Evolutionary conservation across 2,888 invertebrate species (phyloP), one percentile per base, ranked within the genome.

Genomic region (Stomorhina lunata): DNA sequence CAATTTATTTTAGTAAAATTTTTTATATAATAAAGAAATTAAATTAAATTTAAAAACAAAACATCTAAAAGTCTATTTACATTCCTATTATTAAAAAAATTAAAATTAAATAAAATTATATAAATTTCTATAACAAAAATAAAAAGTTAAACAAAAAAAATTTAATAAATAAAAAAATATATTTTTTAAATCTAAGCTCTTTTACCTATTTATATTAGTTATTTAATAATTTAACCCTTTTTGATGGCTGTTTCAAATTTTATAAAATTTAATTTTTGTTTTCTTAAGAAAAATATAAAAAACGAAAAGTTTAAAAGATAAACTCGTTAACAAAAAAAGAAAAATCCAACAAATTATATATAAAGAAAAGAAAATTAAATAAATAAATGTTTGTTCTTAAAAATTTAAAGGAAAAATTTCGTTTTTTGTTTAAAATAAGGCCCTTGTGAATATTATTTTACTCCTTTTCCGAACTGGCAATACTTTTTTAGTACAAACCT

Each of bases 351-450:
- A 68, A 69, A 53, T 63, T 29, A 71, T 27, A 37, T n/a, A 37
- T 32, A n/a, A 34, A 50, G 4, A 20, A 29, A 37, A 63, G 32
- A 57, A 80, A 71, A 5, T 40, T 29, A 29, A 69, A 59, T 57
- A 17, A 69, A 75, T 82, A 78, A 82, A 82, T 82, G 81, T 82
- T 82, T 45, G 81, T 82, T 82, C 78, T 79, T 34, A 32, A 81
- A 77, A 65, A 53, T 27, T 29, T 20, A 57, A 59, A 66, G 1
- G 43, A 63, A 48, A 48, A 72, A 53, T 20, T n/a, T 6, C 29
- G 15, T 29, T 4, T 1, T 4, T 25, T 48, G n/a, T 3, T 40
- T 40, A 22, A 48, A 25, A 22, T 1, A 22, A 48, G 12, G n/a
- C 22, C 22, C 10, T 0, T 9, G n/a, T n/a, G 7, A 48, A 48